Conservation (phyloP, 2,797 vertebrate species). For the Zenarchopterus dispar region DNA sequence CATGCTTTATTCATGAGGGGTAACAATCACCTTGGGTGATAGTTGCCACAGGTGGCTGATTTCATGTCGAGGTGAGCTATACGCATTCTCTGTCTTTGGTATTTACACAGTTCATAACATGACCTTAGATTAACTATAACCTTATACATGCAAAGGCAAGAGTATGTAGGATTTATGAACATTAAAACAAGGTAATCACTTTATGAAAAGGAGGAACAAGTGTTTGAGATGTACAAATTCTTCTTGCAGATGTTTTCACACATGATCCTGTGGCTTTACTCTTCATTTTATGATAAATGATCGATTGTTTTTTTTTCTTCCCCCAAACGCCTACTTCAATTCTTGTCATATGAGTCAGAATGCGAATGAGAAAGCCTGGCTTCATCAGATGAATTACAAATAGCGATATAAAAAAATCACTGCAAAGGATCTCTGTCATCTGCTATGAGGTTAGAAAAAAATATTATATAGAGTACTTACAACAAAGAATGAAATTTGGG, state of each 20-base stretch:
- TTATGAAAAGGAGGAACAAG: conserved; percentile 18
- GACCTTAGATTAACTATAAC: conserved; percentile 8
- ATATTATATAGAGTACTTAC: conserved; percentile 73
- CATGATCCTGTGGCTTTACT: conserved; percentile 38
- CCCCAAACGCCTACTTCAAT: conserved; percentile 61
- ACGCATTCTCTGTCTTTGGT: conserved; percentile 36
- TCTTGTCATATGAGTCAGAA: conserved; percentile 41
- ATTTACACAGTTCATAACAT: conserved; percentile 47
- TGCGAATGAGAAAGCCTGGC: conserved; percentile 55
- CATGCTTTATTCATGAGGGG: conserved; percentile 67
- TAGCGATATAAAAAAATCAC: conserved; percentile 62
- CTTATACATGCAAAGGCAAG: background rate
- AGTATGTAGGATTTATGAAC: conserved; percentile 32
- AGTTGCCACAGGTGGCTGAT: conserved; percentile 39
- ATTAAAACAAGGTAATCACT: conserved; percentile 21
- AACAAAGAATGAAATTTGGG: conserved; percentile 61
- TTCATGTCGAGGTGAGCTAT: conserved; percentile 40
- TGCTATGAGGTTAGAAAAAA: conserved; percentile 66
- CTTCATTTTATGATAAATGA: conserved; percentile 28
- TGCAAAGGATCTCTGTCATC: conserved; percentile 54
- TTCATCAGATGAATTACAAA: conserved; percentile 32
- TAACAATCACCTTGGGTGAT: conserved; percentile 61
- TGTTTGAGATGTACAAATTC: conserved; percentile 24
- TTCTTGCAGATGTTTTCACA: conserved; percentile 25
- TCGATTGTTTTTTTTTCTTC: conserved; percentile 19